These are phyloP conservation scores for Platycheirus albimanus DNA, from an alignment of 2,888 invertebrate genomes.

Conservation along the genomic window DNA sequence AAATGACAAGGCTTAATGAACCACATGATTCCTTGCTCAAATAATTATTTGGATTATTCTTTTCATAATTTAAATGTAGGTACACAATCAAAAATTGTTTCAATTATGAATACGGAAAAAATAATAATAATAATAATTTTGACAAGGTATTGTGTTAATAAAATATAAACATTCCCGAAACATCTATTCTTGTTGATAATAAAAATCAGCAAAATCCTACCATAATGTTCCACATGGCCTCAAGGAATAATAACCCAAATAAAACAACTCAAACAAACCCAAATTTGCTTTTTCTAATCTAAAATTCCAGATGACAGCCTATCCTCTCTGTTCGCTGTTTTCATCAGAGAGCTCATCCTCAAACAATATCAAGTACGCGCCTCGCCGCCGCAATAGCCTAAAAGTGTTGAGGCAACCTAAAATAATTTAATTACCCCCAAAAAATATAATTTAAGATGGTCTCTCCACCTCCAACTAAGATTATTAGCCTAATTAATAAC, in stretches of 20 bases:
- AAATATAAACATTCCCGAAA: no score
- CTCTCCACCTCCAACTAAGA: conserved; percentile 35
- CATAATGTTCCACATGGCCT: conserved; percentile 10
- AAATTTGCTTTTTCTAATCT: conserved; percentile 40
- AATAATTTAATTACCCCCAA: conserved; percentile 62
- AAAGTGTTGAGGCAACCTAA: conserved; percentile 52
- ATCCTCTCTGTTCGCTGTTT: neutral
- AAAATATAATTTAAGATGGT: conserved; percentile 53
- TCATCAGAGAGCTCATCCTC: neutral
- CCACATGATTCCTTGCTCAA: no score
- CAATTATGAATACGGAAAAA: no score
- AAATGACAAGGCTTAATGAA: no score
- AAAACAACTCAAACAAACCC: conserved; percentile 24
- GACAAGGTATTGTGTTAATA: no score
- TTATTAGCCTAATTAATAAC: conserved; percentile 70
- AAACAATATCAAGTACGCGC: neutral
- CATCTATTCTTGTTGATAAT: conserved; percentile 33
- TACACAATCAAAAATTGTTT: no score
- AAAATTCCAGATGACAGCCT: conserved; percentile 59
- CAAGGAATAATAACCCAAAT: conserved; percentile 6
- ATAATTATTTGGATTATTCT: no score
- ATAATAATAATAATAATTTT: no score
- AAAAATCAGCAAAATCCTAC: conserved; percentile 36
- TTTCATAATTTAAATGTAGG: no score
- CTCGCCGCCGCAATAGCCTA: conserved; percentile 9